Percentiles rank a stretch among this genome's conserved stretches.
phyloP scores from a whole-genome alignment of 2,797 vertebrate species.

The Pseudotriccus pelzelni region DNA sequence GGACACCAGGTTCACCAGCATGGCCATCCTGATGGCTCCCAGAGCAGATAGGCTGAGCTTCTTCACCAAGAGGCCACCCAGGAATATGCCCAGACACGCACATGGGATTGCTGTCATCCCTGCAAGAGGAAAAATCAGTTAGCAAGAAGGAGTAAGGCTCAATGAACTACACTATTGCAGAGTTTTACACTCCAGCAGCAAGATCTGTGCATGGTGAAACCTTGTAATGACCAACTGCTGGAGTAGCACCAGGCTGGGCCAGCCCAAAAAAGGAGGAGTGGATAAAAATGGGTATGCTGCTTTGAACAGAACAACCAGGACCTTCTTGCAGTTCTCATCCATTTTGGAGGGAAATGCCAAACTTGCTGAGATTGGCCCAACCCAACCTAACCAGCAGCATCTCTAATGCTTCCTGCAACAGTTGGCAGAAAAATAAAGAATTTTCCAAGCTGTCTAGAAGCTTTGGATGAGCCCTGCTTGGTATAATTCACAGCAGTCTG shows the following conservation, averaged over 20 bases:
- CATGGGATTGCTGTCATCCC: slow-evolving; percentile 98
- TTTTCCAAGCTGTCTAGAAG: background rate
- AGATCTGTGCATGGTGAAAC: background rate
- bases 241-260: background rate
- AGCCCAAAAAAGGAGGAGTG: background rate
- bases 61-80: slow-evolving; percentile 96
- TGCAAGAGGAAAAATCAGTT: slow-evolving; percentile 57
- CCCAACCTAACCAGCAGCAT: background rate
- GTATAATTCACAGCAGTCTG: background rate
- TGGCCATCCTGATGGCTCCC: slow-evolving; percentile 96
- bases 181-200: background rate
- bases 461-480: background rate
- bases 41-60: slow-evolving; percentile 95
- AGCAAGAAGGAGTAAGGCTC: background rate
- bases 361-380: background rate
- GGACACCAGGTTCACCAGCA: slow-evolving; percentile 97
- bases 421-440: background rate
- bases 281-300: background rate
- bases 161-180: background rate
- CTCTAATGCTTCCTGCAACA: background rate
- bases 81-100: slow-evolving; percentile 96
- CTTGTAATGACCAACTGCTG: background rate
- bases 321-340: background rate
- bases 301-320: background rate
- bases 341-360: background rate